These are phyloP conservation scores for Hyles vespertilio DNA, from an alignment of 1,140 invertebrate species.

Conservation along the genomic window DNA sequence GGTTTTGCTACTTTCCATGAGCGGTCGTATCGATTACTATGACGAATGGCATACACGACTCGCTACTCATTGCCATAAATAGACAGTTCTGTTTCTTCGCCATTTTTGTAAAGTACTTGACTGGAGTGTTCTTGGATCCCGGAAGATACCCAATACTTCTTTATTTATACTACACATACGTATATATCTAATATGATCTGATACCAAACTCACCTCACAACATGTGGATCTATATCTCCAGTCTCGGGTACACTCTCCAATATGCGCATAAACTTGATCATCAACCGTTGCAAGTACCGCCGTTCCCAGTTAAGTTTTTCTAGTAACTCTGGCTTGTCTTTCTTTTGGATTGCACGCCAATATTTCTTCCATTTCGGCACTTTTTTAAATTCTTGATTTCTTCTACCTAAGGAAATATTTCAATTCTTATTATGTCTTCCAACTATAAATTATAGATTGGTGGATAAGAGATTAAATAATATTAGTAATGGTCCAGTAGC, in stretches of 20 bases:
- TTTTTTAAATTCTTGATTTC: slow-evolving; percentile 90
- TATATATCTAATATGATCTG: neutral
- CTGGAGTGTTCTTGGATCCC: too few species aligned
- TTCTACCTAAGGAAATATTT: slow-evolving; percentile 71
- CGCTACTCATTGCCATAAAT: too few species aligned
- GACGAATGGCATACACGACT: too few species aligned
- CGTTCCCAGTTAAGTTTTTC: slow-evolving; percentile 91
- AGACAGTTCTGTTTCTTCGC: too few species aligned
- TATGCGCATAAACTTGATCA: slow-evolving; percentile 93
- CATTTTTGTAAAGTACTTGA: too few species aligned
- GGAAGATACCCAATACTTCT: too few species aligned
- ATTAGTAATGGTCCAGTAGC: too few species aligned
- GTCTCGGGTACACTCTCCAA: slow-evolving; percentile 85
- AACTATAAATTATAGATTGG: too few species aligned
- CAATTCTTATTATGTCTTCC: neutral
- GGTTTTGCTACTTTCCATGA: too few species aligned
- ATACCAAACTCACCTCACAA: slow-evolving; percentile 61
- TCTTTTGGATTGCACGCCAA: slow-evolving; percentile 93
- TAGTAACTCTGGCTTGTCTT: slow-evolving; percentile 83
- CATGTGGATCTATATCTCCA: slow-evolving; percentile 77
- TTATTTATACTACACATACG: too few species aligned
- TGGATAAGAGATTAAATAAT: too few species aligned
- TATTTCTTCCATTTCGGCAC: slow-evolving; percentile 94
- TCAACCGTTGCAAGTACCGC: slow-evolving; percentile 89
- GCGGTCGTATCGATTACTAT: too few species aligned